Evolutionary conservation across 2,113 vertebrate genomes (phyloP).

Genomic region (Paramisgurnus dabryanus): DNA sequence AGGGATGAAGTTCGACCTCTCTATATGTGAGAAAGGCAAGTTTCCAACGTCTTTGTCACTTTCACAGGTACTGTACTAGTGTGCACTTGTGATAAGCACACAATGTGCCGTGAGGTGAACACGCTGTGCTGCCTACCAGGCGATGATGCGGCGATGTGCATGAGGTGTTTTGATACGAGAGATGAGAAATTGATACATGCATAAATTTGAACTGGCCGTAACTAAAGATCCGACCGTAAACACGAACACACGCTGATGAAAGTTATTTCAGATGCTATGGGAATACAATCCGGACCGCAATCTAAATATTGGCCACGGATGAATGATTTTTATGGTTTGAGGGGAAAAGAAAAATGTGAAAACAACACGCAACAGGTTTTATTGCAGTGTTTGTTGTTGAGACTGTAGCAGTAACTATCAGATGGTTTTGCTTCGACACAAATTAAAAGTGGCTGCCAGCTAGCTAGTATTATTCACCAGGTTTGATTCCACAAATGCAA

Average conservation of each 20-base stretch:
- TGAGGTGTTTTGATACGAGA: constrained; percentile 18
- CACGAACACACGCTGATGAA: background rate
- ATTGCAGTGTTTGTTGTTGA: no score
- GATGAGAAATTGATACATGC: background rate
- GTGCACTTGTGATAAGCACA: constrained; percentile 24
- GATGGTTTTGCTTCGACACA: no score
- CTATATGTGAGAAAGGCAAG: background rate
- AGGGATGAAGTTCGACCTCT: background rate
- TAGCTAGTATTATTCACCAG: background rate
- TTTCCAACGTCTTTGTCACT: background rate
- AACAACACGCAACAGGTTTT: no score
- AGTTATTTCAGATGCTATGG: constrained; percentile 17
- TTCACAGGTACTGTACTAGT: background rate
- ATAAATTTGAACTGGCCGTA: background rate
- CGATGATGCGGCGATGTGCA: no score
- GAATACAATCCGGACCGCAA: constrained; percentile 3
- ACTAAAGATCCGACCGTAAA: background rate
- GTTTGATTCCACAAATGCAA: background rate
- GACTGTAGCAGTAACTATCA: no score
- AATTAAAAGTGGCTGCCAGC: background rate
- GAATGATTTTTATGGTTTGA: constrained; percentile 9
- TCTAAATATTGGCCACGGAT: constrained; percentile 6
- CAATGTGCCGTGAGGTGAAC: constrained; percentile 18
- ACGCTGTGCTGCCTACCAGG: background rate
- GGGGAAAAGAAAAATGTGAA: constrained; percentile 2